A percentile compares a stretch with the other conserved stretches of the same genome.
Evolutionary conservation across 2,797 vertebrate genomes (phyloP).

Genomic region (Alcedo atthis): DNA sequence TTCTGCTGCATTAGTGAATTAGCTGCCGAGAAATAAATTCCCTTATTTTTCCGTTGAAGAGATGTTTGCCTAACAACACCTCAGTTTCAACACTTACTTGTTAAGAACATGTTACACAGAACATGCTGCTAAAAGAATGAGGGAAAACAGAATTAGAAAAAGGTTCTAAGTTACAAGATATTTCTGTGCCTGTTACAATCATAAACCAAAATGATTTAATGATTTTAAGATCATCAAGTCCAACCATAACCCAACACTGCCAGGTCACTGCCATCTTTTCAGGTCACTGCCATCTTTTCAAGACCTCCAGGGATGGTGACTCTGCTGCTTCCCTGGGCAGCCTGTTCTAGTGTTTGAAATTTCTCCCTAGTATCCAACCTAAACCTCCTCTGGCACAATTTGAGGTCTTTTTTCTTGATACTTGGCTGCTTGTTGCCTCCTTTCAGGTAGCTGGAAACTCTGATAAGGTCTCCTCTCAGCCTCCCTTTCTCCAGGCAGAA

Average conservation of each 20-base stretch:
- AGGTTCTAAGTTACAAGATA: background rate
- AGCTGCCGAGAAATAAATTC: background rate
- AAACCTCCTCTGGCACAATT: background rate
- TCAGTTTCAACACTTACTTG: background rate
- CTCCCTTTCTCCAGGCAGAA: background rate
- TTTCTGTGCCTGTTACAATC: background rate
- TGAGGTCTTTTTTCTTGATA: background rate
- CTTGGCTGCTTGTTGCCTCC: too few relatives aligned
- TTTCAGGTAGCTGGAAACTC: too few relatives aligned
- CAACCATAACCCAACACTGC: background rate
- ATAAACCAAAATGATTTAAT: too few relatives aligned
- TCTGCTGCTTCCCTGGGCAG: background rate
- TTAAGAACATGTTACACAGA: background rate
- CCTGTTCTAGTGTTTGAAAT: background rate
- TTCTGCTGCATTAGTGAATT: background rate
- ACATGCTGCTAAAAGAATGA: background rate
- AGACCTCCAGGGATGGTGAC: background rate
- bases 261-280: background rate
- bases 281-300: background rate
- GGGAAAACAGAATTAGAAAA: background rate
- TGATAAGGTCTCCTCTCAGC: background rate
- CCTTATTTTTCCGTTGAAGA: conserved; percentile 25
- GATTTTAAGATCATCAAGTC: background rate
- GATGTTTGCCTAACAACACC: background rate
- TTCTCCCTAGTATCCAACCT: background rate